phyloP scores from a whole-genome alignment of 2,888 invertebrate species.

The Polydesmus complanatus region DNA sequence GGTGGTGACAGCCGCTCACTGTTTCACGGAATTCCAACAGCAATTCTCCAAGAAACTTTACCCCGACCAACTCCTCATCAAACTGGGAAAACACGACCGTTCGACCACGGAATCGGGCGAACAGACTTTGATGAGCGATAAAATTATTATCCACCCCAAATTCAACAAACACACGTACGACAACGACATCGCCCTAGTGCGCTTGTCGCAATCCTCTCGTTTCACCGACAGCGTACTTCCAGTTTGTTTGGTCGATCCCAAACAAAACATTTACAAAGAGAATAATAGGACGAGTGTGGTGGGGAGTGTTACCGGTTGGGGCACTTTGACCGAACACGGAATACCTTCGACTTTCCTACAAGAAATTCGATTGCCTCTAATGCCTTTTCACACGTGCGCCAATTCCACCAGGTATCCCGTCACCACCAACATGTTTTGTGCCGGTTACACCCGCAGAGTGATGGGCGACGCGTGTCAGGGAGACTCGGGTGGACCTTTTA shows the following conservation, averaged over 20 bases:
- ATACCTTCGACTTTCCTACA: conserved; percentile 21
- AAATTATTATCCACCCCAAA: conserved; percentile 22
- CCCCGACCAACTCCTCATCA: conserved; percentile 19
- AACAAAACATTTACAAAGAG: conserved; percentile 11
- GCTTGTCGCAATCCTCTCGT: conserved; percentile 19
- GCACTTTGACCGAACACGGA: conserved; percentile 23
- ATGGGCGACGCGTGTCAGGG: conserved; percentile 26
- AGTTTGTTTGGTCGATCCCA: conserved; percentile 21
- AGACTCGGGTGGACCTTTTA: conserved; percentile 25
- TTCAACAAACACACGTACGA: conserved; percentile 24
- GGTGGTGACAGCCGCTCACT: conserved; percentile 26
- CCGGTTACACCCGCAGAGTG: conserved; percentile 22
- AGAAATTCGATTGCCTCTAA: conserved; percentile 23
- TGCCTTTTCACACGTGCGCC: conserved; percentile 20
- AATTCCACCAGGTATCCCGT: conserved; percentile 22
- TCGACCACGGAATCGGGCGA: conserved; percentile 21
- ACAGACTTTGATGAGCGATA: conserved; percentile 19
- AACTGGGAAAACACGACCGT: conserved; percentile 24
- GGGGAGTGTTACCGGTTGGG: conserved; percentile 26
- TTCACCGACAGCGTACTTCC: conserved; percentile 24
- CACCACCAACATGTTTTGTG: conserved; percentile 25
- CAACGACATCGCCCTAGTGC: conserved; percentile 24
- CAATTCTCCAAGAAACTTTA: not conserved
- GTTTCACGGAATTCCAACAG: conserved; percentile 20
- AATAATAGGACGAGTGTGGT: conserved; percentile 10